Conservation (phyloP, 2,888 invertebrate species). For the Cerastis leucographa region DNA sequence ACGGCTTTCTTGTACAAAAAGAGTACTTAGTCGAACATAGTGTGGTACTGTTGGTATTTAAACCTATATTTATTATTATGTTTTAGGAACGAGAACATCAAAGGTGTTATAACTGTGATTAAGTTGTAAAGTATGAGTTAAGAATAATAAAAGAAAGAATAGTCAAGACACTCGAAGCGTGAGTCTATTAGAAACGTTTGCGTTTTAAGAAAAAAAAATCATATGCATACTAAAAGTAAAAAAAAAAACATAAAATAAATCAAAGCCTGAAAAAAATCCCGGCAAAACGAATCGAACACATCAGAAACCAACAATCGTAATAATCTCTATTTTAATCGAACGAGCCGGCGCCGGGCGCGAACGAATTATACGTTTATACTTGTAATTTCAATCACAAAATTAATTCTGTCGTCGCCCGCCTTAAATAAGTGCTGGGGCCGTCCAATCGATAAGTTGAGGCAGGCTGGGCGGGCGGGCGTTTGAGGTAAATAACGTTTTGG, state of each 20-base stretch:
- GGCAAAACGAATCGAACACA: conserved; percentile 64
- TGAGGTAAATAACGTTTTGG: conserved; percentile 87
- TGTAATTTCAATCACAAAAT: conserved; percentile 90
- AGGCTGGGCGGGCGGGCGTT: conserved; percentile 84
- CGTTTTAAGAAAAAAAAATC: neutral
- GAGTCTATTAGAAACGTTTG: neutral
- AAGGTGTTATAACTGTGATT: neutral
- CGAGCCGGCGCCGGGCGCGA: conserved; percentile 75
- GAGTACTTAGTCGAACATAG: neutral
- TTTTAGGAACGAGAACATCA: neutral
- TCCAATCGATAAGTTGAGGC: conserved; percentile 88
- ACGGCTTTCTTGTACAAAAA: neutral
- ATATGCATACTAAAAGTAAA: neutral
- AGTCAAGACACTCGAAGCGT: neutral
- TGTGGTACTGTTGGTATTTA: neutral
- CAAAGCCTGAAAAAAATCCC: conserved; percentile 26
- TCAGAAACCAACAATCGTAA: conserved; percentile 69
- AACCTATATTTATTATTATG: neutral
- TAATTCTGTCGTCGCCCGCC: conserved; percentile 86
- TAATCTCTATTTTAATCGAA: conserved; percentile 82
- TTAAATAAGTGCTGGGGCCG: conserved; percentile 87
- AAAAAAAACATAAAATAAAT: conserved; percentile 25
- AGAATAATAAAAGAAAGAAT: neutral
- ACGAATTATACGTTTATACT: conserved; percentile 83
- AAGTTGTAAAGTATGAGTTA: neutral